phyloP scores from a whole-genome alignment of 2,797 vertebrate genomes.

The Pelobates cultripes region DNA sequence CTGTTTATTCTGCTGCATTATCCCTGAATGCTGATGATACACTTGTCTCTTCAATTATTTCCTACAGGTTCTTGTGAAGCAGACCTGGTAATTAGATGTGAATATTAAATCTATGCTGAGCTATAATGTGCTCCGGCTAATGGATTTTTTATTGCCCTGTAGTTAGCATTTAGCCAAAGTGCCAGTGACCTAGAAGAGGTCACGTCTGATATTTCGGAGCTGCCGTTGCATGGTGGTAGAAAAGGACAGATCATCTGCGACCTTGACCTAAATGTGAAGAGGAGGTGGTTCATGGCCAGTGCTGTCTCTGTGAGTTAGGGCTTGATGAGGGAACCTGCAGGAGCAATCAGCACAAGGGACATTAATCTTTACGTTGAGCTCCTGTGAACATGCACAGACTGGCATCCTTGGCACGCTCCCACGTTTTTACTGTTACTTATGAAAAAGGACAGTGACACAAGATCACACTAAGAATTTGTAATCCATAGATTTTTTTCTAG shows the following conservation, averaged over 20 bases:
- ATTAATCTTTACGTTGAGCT: conserved; percentile 20
- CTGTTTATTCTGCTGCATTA: conserved; percentile 5
- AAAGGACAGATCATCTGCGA: neutral
- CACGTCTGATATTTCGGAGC: neutral
- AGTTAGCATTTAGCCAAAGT: conserved; percentile 35
- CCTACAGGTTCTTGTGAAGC: neutral
- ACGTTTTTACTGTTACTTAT: neutral
- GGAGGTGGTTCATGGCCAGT: neutral
- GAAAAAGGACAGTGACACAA: neutral
- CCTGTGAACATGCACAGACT: no score
- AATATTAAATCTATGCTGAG: conserved; percentile 13
- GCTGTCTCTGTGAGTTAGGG: neutral
- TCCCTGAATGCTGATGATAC: conserved; percentile 17
- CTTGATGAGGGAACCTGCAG: neutral
- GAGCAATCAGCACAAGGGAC: neutral
- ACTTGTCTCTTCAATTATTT: conserved; percentile 6
- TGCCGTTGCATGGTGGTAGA: neutral
- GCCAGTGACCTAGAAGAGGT: conserved; percentile 10
- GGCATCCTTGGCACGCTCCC: no score
- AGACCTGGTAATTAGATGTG: conserved; percentile 22
- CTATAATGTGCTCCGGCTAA: conserved; percentile 13
- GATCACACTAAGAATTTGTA: neutral
- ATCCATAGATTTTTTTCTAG: neutral
- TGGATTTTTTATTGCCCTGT: conserved; percentile 28
- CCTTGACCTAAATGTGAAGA: conserved; percentile 5